A percentile compares a stretch with the other conserved stretches of the same genome.
These are phyloP conservation scores for Catocala sponsa DNA, from an alignment of 2,888 invertebrate species.

Conservation along the genomic window DNA sequence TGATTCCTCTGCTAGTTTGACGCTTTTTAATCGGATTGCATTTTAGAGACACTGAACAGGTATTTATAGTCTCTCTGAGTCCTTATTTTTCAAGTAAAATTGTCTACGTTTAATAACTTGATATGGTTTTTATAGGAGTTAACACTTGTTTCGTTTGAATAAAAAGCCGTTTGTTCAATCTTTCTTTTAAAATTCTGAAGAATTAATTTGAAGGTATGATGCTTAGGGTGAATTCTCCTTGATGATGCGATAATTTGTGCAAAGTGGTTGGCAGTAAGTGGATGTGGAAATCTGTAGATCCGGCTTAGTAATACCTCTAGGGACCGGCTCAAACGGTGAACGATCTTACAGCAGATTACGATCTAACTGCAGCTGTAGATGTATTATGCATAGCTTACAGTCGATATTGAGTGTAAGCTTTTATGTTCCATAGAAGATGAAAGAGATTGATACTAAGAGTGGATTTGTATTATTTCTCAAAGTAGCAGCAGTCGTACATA, in stretches of 20 bases:
- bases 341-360: constrained; percentile 4
- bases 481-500: too few relatives aligned
- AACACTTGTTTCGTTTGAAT: constrained; percentile 17
- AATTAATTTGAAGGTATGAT: neutral
- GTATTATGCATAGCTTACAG: neutral
- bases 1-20: constrained; percentile 26
- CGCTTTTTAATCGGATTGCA: constrained; percentile 66
- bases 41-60: constrained; percentile 49
- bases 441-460: too few relatives aligned
- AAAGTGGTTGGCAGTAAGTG: neutral
- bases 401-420: too few relatives aligned
- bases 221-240: neutral
- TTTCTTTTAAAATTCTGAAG: constrained; percentile 1
- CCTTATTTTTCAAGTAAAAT: constrained; percentile 39
- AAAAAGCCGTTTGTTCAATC: neutral
- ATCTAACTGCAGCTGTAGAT: neutral
- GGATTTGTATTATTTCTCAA: too few relatives aligned
- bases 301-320: constrained; percentile 3
- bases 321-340: constrained; percentile 1
- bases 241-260: neutral
- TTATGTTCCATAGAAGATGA: too few relatives aligned
- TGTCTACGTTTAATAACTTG: constrained; percentile 20
- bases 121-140: constrained; percentile 13
- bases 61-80: constrained; percentile 57
- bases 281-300: neutral